Conservation (phyloP, 2,888 invertebrate genomes). For the Hydriomena furcata region DNA sequence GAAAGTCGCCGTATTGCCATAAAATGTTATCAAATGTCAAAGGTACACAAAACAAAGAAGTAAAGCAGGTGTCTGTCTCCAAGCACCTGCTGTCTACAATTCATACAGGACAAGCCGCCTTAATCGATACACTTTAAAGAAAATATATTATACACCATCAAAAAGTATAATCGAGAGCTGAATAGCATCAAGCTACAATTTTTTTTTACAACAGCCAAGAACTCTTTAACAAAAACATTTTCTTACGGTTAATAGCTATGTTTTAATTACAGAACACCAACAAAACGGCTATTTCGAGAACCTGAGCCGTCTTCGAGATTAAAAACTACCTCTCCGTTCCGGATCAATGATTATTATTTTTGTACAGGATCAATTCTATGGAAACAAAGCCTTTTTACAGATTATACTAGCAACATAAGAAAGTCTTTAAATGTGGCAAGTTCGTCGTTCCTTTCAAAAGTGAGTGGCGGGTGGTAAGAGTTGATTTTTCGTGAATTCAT, state of each 20-base stretch:
- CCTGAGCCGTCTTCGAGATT: conserved; percentile 31
- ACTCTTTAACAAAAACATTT: conserved; percentile 17
- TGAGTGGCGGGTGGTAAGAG: conserved; percentile 4
- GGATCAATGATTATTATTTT: conserved; percentile 18
- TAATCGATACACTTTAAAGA: conserved; percentile 43
- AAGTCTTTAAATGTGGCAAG: conserved; percentile 13
- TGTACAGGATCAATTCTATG: conserved; percentile 19
- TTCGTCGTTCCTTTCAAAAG: conserved; percentile 10
- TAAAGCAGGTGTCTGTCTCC: conserved; percentile 55
- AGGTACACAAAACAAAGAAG: conserved; percentile 57
- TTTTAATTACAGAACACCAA: conserved; percentile 29
- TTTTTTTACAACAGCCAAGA: conserved; percentile 15
- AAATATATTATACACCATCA: conserved; percentile 39
- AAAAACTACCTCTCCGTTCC: conserved; percentile 27
- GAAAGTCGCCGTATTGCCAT: conserved; percentile 31
- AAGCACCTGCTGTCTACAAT: conserved; percentile 29
- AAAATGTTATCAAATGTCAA: conserved; percentile 64
- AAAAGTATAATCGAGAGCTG: conserved; percentile 42
- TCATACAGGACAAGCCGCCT: conserved; percentile 42
- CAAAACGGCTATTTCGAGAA: conserved; percentile 36
- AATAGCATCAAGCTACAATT: conserved; percentile 37
- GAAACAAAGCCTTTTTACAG: conserved; percentile 25
- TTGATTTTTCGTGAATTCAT: conserved; percentile 13
- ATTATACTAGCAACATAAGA: conserved; percentile 12
- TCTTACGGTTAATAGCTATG: conserved; percentile 36